Evolutionary conservation across 2,797 vertebrate genomes (phyloP), one percentile per base, ranked within the genome.

Genomic region (Sylvilagus floridanus): DNA sequence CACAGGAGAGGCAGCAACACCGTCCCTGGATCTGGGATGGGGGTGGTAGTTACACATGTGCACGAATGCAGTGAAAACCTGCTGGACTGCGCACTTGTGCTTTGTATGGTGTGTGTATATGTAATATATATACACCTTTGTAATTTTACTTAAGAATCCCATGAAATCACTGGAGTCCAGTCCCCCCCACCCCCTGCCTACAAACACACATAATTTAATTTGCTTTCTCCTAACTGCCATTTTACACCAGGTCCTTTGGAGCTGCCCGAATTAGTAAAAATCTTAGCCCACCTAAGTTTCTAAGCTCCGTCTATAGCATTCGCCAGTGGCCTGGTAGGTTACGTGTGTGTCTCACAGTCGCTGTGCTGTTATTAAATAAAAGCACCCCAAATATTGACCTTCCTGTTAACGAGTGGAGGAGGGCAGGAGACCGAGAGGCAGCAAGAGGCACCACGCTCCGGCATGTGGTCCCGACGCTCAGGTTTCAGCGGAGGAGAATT

Each of bases 401-500:
- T 91, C n/a, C 16, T 24, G 35, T 7, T 13, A 83, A 30, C 28
- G 12, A 19, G 16, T 5, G 7, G 3, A 5, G 0, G 21, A 52
- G 26, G 21, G 87, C 19, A 47, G 13, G 12, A 26, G 52, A 77
- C 16, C 2, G 24, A 1, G 16, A 9, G 2, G 5, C 6, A 9
- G 71, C 19, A 9, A 14, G 7, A 22, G 26, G 54, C 14, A 16
- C 54, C 54, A 16, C 17, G 54, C 54, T 88, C 52, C 24, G 7
- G 77, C 76, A 32, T 79, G 87, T 76, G 94, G 87, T 73, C 35
- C 1, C 11, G 82, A 10, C 21, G 50, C 42, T 92, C 91, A 57
- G 17, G 79, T 94, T 90, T 94, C 90, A 88, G 73, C 62, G 87
- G 88, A 83, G 89, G 75, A 93, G 89, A 95, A 95, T 95, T 94